Base-by-base conservation (phyloP, 2,797 vertebrate genomes). In the Hippopotamyrus pictus region DNA sequence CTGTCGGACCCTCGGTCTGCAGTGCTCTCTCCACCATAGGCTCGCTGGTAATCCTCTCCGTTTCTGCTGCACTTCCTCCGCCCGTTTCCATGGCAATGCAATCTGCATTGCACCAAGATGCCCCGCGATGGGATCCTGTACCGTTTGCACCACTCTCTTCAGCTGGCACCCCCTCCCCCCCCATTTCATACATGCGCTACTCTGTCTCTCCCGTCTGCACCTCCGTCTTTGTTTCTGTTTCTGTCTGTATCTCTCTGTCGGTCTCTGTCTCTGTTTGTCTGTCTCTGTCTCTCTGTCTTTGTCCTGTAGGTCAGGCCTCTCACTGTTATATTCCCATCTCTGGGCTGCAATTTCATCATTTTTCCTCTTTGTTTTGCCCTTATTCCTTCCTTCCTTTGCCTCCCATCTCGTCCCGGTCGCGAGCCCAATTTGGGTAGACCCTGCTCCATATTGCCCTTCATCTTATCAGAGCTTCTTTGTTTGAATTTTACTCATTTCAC, bases 31-130 rank as follows among this genome's bases (percentile, higher is more conserved):
- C 25, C 29, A n/a, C 89, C 84, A 62, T 37, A 25, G 82, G 59
- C 88, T 90, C 89, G 46, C 88, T 89, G 88, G 82, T 93, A 92
- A 92, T 93, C 89, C 88, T 89, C 57, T 90, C 88, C 59, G 51
- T 62, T 89, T 90, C 76, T 84, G 86, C 79, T 79, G 83, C 90
- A 88, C 91, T 89, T 82, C 57, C 76, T 51, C 86, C 62, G 48
- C 89, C 89, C 89, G 97, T 97, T 97, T 96, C 97, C 96, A 97
- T 96, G 96, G 96, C 93, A 96, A 97, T 96, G 93, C 95, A 91
- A 93, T 96, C 96, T 96, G 97, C 96, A 97, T 95, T 97, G 96
- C 97, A 96, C 94, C 95, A 97, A 96, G 95, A 96, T 94, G 95
- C 95, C 95, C 91, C 91, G 93, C 92, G 91, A 93, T 92, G 90